A percentile compares a stretch with the other conserved stretches of the same genome.
These are phyloP conservation scores for Ridgeia piscesae DNA, from an alignment of 1,140 invertebrate species.

Conservation along the genomic window DNA sequence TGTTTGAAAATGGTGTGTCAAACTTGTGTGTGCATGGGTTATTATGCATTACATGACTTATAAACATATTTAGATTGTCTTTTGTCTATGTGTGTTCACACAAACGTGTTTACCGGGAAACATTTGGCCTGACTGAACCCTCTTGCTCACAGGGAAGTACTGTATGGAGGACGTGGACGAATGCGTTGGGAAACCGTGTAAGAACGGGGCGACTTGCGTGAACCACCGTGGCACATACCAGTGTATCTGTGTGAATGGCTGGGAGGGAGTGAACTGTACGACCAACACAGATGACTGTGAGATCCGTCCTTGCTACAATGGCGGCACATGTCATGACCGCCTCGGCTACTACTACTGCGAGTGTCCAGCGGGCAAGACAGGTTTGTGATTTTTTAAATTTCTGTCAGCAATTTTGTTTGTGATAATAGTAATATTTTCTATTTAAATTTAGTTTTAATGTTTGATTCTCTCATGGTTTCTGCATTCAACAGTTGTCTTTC, in stretches of 20 bases:
- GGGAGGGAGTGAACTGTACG: conserved; percentile 87
- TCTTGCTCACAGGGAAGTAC: conserved; percentile 13
- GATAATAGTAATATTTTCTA: too few relatives aligned
- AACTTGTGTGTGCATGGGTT: too few relatives aligned
- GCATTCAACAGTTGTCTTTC: not conserved
- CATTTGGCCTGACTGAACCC: too few relatives aligned
- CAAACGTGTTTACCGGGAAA: too few relatives aligned
- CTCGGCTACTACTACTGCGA: conserved; percentile 95
- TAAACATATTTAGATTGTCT: too few relatives aligned
- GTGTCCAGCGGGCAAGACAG: conserved; percentile 92
- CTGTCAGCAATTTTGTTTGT: too few relatives aligned
- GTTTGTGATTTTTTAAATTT: too few relatives aligned
- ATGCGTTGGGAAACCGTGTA: conserved; percentile 85
- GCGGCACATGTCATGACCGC: conserved; percentile 92
- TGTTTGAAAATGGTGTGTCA: too few relatives aligned
- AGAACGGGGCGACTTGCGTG: conserved; percentile 92
- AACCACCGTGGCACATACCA: conserved; percentile 88
- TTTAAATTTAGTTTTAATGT: too few relatives aligned
- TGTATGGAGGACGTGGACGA: conserved; percentile 60
- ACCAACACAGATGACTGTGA: conserved; percentile 74
- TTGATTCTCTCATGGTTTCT: not conserved
- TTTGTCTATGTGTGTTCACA: too few relatives aligned
- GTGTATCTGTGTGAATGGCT: conserved; percentile 92
- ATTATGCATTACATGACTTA: too few relatives aligned
- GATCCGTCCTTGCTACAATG: conserved; percentile 82